Percentiles rank a stretch among this genome's conserved stretches.
These are phyloP conservation scores for Geodia barretti DNA, from an alignment of 37 sponge, comb jelly and placozoan species.

Conservation along the genomic window DNA sequence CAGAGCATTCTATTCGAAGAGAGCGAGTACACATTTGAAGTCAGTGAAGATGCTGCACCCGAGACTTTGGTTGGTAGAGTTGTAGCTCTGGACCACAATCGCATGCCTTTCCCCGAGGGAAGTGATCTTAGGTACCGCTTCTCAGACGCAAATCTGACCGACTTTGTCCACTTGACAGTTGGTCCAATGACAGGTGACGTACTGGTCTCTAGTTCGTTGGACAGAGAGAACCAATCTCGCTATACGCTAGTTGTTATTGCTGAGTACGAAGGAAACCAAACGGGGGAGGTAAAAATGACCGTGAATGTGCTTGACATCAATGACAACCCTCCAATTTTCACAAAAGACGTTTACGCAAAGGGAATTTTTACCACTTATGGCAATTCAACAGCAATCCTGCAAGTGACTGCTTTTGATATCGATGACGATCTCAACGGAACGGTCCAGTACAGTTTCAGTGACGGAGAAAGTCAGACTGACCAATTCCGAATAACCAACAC, in stretches of 20 bases:
- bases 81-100: not conserved
- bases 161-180: conserved; percentile 10
- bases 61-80: conserved; percentile 13
- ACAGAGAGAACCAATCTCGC: conserved; percentile 9
- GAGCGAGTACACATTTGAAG: not conserved
- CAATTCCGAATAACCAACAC: conserved; percentile 17
- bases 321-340: conserved; percentile 53
- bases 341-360: conserved; percentile 12
- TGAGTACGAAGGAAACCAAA: not conserved
- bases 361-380: conserved; percentile 17
- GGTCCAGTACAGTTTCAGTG: not conserved
- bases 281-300: conserved; percentile 1
- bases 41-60: conserved; percentile 20
- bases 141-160: not conserved
- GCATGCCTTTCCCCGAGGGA: not conserved
- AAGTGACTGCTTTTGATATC: conserved; percentile 15
- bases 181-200: conserved; percentile 12
- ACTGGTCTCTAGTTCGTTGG: conserved; percentile 2
- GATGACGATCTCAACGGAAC: conserved; percentile 32
- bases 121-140: conserved; percentile 11
- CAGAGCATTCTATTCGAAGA: conserved; percentile 17
- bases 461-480: too few relatives aligned
- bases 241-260: conserved; percentile 18
- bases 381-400: conserved; percentile 13
- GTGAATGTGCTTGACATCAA: conserved; percentile 51